phyloP scores from a whole-genome alignment of 2,797 vertebrate species.

The Eidolon dupreanum region DNA sequence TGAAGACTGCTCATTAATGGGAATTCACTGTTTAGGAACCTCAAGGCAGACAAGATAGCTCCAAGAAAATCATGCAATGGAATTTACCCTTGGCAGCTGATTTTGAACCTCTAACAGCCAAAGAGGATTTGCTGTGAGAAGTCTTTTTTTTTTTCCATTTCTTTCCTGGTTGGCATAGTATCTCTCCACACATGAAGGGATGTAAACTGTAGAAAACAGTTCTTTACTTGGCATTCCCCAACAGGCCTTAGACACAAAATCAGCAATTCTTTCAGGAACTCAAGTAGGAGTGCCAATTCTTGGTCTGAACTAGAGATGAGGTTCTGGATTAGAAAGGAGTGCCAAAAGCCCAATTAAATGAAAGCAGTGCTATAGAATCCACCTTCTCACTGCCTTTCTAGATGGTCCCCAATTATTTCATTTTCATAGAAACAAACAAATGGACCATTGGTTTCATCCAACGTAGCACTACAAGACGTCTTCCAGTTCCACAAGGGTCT shows the following conservation, averaged over 20 bases:
- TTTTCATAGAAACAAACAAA: constrained; percentile 55
- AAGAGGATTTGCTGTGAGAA: neutral
- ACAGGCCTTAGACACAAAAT: neutral
- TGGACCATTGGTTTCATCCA: constrained; percentile 61
- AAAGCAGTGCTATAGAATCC: constrained; percentile 59
- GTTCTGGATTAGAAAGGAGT: constrained; percentile 50
- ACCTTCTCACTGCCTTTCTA: constrained; percentile 65
- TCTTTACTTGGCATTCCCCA: constrained; percentile 4
- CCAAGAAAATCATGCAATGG: constrained; percentile 52
- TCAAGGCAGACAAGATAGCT: constrained; percentile 69
- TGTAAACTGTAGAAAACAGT: neutral
- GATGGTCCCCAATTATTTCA: constrained; percentile 56
- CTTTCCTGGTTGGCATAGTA: constrained; percentile 64
- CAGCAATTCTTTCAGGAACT: constrained; percentile 36
- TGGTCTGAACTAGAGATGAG: constrained; percentile 49
- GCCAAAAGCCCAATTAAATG: constrained; percentile 54
- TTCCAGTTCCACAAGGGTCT: constrained; percentile 71
- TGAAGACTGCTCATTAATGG: constrained; percentile 85
- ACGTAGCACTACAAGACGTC: constrained; percentile 70
- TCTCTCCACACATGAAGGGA: constrained; percentile 4
- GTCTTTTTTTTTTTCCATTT: constrained; percentile 4
- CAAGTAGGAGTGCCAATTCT: constrained; percentile 30
- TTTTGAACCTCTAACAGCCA: constrained; percentile 76
- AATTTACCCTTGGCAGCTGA: constrained; percentile 76
- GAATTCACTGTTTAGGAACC: constrained; percentile 76